phyloP scores from a whole-genome alignment of 35 echinoderm and acorn worm genomes.

The Hemicentrotus pulcherrimus region DNA sequence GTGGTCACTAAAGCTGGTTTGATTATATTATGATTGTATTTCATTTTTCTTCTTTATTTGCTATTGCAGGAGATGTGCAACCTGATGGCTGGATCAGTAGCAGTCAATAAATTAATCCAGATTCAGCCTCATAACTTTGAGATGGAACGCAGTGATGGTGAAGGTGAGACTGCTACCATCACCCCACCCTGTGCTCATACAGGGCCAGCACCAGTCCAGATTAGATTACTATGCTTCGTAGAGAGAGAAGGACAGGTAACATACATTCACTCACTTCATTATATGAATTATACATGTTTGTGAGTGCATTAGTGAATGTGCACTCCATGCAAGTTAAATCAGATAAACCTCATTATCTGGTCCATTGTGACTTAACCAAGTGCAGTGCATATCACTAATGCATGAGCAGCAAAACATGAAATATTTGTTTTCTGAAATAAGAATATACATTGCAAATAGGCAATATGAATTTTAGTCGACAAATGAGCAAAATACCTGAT shows the following conservation, averaged over 20 bases:
- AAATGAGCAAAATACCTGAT: too few species aligned
- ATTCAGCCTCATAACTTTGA: slow-evolving; percentile 98
- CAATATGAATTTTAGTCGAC: too few species aligned
- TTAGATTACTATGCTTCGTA: slow-evolving; percentile 77
- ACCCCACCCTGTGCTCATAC: slow-evolving; percentile 93
- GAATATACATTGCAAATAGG: too few species aligned
- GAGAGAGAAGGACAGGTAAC: slow-evolving; percentile 92
- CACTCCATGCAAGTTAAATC: too few species aligned
- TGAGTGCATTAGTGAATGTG: too few species aligned
- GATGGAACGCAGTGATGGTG: slow-evolving; percentile 63
- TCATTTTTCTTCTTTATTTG: background rate
- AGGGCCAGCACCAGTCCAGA: slow-evolving; percentile 82
- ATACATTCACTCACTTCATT: background rate
- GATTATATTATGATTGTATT: background rate
- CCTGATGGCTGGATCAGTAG: slow-evolving; percentile 86
- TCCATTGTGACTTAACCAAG: too few species aligned
- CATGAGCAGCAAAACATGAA: too few species aligned
- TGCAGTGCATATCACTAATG: too few species aligned
- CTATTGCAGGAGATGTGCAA: slow-evolving; percentile 87
- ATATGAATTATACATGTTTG: too few species aligned
- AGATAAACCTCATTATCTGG: too few species aligned
- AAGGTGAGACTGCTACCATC: slow-evolving; percentile 77
- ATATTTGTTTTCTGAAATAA: too few species aligned
- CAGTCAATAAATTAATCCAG: slow-evolving; percentile 96
- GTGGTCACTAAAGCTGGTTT: too few species aligned